phyloP scores from a whole-genome alignment of 1,140 invertebrate species.

The Tetragnatha versicolor region DNA sequence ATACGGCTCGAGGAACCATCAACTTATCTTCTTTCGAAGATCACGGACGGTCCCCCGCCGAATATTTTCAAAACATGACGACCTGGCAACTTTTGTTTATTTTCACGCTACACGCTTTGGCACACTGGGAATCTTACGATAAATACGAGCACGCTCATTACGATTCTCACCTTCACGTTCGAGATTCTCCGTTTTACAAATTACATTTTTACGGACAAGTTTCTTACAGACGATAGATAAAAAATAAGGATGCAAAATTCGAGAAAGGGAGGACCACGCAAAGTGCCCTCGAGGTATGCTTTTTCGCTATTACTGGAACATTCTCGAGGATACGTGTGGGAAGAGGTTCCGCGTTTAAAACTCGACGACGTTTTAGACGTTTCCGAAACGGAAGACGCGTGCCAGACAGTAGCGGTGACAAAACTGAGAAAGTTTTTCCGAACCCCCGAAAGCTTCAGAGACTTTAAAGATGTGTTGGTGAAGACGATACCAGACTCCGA shows the following conservation, averaged over 20 bases:
- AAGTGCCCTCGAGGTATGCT: background rate
- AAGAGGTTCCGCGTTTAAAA: background rate
- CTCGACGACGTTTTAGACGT: background rate
- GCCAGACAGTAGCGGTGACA: background rate
- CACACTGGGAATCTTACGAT: slow-evolving; percentile 13
- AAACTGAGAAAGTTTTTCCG: background rate
- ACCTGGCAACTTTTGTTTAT: slow-evolving; percentile 27
- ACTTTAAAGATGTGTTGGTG: background rate
- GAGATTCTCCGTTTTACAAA: slow-evolving; percentile 10
- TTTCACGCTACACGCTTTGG: background rate
- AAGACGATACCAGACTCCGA: background rate
- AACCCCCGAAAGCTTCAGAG: background rate
- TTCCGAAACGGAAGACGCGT: too few species aligned
- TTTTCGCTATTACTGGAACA: background rate
- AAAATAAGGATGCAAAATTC: background rate
- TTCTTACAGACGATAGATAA: background rate
- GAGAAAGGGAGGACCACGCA: background rate
- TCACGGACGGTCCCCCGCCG: background rate
- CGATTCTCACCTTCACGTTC: background rate
- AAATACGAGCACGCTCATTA: slow-evolving; percentile 26
- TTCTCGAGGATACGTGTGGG: background rate
- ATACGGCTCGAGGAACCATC: slow-evolving; percentile 1
- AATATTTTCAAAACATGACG: background rate
- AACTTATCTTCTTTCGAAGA: background rate
- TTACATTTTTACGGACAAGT: slow-evolving; percentile 18